A percentile compares a stretch with the other conserved stretches of the same genome.
Evolutionary conservation across 2,888 invertebrate species (phyloP).

Genomic region (Melangyna quadrimaculata): DNA sequence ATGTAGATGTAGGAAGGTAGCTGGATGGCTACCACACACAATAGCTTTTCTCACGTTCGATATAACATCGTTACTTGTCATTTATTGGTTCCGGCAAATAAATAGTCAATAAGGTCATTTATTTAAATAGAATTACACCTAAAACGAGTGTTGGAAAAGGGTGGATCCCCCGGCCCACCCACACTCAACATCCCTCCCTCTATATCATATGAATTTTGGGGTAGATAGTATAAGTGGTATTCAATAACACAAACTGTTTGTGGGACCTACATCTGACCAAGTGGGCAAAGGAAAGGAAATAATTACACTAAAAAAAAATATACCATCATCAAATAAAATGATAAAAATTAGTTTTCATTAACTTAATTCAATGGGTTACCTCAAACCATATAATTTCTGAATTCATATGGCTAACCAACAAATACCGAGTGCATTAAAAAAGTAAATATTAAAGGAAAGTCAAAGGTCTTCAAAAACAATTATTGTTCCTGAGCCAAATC

Average conservation of each 20-base stretch:
- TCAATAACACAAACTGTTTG: slow-evolving; percentile 3
- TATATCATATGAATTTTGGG: not conserved
- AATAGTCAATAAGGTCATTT: slow-evolving; percentile 67
- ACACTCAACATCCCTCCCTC: not conserved
- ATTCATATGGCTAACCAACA: too few species aligned
- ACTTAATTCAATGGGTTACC: too few species aligned
- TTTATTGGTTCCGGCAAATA: slow-evolving; percentile 53
- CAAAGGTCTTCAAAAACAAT: too few species aligned
- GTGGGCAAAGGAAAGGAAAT: not conserved
- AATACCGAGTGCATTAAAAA: too few species aligned
- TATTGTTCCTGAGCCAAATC: too few species aligned
- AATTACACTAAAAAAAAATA: not conserved
- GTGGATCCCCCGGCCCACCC: not conserved
- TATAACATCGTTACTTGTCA: slow-evolving; percentile 53
- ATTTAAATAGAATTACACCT: slow-evolving; percentile 63
- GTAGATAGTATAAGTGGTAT: not conserved
- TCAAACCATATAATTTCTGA: too few species aligned
- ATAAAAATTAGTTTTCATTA: too few species aligned
- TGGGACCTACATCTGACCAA: slow-evolving; percentile 12
- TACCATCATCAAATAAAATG: too few species aligned
- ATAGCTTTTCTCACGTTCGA: slow-evolving; percentile 19
- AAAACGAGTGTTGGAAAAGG: slow-evolving; percentile 24
- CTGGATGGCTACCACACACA: not conserved
- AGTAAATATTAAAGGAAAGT: not conserved
- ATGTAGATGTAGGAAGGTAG: not conserved